Evolutionary conservation across 2,797 vertebrate species (phyloP), one percentile per base, ranked within the genome.

Genomic region (Hyperoplus lanceolatus): DNA sequence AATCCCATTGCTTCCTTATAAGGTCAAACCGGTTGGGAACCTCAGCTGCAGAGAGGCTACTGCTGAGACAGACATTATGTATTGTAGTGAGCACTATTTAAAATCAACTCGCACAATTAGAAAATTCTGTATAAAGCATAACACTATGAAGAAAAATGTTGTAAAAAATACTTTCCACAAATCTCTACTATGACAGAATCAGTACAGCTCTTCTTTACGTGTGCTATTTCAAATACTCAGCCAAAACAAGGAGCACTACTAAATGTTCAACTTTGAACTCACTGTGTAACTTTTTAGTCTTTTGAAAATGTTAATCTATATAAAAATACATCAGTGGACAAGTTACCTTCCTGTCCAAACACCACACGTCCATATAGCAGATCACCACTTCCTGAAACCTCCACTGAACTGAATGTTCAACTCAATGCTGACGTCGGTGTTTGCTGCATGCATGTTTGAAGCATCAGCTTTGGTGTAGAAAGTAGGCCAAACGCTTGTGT

Each of bases 201-300:
- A 61, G 55, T 69, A 55, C 48, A 55, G n/a, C 45, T 46, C 9
- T 55, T 64, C 8, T 61, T 64, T 9, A 58, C 77, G 72, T 77
- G 70, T 70, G 64, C 1, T 50, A 11, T 41, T 73, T 65, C 29
- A 80, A 55, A 41, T 80, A 49, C 41, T 64, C 11, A 9, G 59
- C 11, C 45, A 78, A 29, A 64, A 76, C 41, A 56, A 60, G 54
- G 18, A 79, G 61, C 86, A 75, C 72, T 62, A 46, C 16, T 78
- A 63, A 73, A 79, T 67, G 43, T 65, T 79, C 12, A 65, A 66
- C 46, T 76, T 65, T 70, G 55, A 75, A 70, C 46, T 63, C 12
- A 0, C 15, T 63, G 41, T 83, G 51, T 74, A 45, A 62, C n/a
- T 71, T n/a, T 53, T 58, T 66, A 43, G 21, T 78, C 18, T 73